Evolutionary conservation across 2,797 vertebrate genomes (phyloP), one percentile per base, ranked within the genome.

Genomic region (Acridotheres tristis): DNA sequence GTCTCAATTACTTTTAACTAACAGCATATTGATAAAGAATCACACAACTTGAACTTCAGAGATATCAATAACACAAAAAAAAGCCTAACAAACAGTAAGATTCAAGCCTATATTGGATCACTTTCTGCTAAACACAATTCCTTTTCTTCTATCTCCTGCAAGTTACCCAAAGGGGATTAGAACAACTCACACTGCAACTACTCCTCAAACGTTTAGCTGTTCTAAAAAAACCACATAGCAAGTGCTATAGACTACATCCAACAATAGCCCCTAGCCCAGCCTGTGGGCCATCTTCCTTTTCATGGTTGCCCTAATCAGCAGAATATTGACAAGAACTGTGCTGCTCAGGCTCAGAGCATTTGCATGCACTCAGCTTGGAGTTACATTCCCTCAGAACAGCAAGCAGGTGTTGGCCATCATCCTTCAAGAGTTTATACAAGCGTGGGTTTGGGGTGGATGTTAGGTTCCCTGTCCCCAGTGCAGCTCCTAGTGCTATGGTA

Each of bases 221-320:
- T 40, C 40, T 45, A 40, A 72, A 69, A 38, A 38, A 34, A 6
- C 1, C 13, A 32, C 5, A 4, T 1, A 42, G 48, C 30, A 36
- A 62, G 3, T 5, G 0, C 14, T 51, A 5, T 9, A 50, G 1
- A 57, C 0, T 8, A 1, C 3, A 4, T 1, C 3, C 50, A 45
- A 0, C 2, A 6, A 16, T 0, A 7, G 1, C 4, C 1, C 13
- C 1, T 4, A 2, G 2, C 5, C 1, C 2, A 65, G 1, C 0
- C 12, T 40, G 1, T 3, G 0, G 4, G 1, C 36, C 34, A 34
- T 21, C 40, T 6, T 62, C 0, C 0, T 21, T 89, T 75, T 55
- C 71, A 66, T 29, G 21, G 15, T 22, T 90, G 48, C 36, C 25
- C 51, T 68, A 68, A 81, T 90, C 47, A 88, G 26, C 23, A 88